Base-by-base conservation (phyloP, 1,140 invertebrate species). In the Bombus vancouverensis region DNA sequence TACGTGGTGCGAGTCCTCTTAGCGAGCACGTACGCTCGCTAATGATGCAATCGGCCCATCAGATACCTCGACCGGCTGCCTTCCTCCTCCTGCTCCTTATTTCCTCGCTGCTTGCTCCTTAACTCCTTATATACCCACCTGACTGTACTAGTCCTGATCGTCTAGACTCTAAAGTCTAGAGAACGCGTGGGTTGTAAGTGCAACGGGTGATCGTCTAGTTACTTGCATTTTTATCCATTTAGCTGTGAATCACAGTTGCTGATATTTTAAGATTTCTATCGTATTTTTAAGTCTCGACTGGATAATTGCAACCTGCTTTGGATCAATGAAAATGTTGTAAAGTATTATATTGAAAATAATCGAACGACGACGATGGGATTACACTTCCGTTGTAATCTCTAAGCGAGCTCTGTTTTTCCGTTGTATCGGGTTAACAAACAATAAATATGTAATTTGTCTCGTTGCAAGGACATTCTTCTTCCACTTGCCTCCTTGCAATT, bases 21-120 rank as follows among this genome's bases (percentile, higher is more conserved):
- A 88, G 85, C 84, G 66, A 88, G 90, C 90, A 91, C 87, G 90
- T 91, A 91, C 86, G 53, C 89, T 89, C 89, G 90, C 90, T 92
- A 92, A 92, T 92, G 90, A 92, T 91, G 91, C 90, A 92, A 92
- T 91, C 91, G 91, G 82, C 89, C 82, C 89, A 91, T 92, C 91
- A 89, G 89, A 92, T 92, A 91, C 59, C 75, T 72, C 53, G 87
- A 74, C 72, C 86, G 76, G 85, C 89, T 83, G 73, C 68, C 78
- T 88, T 90, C 83, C 85, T 87, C 57, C 83, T 90, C 75, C 28
- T 75, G 82, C 87, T 87, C 85, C 72, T 83, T 89, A 75, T 89
- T 81, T 86, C 90, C 53, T 87, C 72, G 37, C 85, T 84, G 78
- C 76, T 79, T 84, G 85, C 73, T 90, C 77, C 87, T 89, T 87